A percentile compares a stretch with the other conserved stretches of the same genome.
These are phyloP conservation scores for Gadopsis marmoratus DNA, from an alignment of 2,797 vertebrate species.

Conservation along the genomic window DNA sequence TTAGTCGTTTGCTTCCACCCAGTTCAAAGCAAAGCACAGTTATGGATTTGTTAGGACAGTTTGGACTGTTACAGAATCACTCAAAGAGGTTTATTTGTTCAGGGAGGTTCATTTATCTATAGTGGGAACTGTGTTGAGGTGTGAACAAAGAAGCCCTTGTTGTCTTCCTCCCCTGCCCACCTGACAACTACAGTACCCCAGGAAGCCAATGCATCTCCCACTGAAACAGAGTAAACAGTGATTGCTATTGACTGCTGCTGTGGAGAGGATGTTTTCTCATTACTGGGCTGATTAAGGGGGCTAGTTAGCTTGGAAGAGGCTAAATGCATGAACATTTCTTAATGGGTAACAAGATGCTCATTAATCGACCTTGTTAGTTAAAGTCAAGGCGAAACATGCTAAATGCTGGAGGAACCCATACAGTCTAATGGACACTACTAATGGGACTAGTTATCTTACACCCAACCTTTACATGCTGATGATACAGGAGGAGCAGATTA, in stretches of 20 bases:
- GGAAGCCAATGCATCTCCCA: slow-evolving; percentile 70
- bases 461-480: slow-evolving; percentile 48
- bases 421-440: slow-evolving; percentile 68
- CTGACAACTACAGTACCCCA: slow-evolving; percentile 64
- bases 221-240: slow-evolving; percentile 92
- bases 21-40: slow-evolving; percentile 20
- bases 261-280: slow-evolving; percentile 98
- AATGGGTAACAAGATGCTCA: slow-evolving; percentile 81
- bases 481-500: slow-evolving; percentile 63
- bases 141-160: slow-evolving; percentile 25
- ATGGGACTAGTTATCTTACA: slow-evolving; percentile 68
- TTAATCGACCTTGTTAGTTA: slow-evolving; percentile 80
- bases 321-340: slow-evolving; percentile 85
- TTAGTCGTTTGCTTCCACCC: slow-evolving; percentile 19
- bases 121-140: slow-evolving; percentile 7
- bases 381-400: slow-evolving; percentile 76
- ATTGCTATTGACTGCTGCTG: slow-evolving; percentile 99
- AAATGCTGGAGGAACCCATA: slow-evolving; percentile 54
- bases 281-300: slow-evolving; percentile 96
- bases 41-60: slow-evolving; percentile 34
- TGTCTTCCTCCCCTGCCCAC: slow-evolving; percentile 22
- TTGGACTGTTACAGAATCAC: slow-evolving; percentile 19
- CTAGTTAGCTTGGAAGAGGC: slow-evolving; percentile 87
- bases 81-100: slow-evolving; percentile 1
- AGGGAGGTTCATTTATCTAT: slow-evolving; percentile 29